A percentile compares a stretch with the other conserved stretches of the same genome.
Evolutionary conservation across 2,888 invertebrate species (phyloP).

Genomic region (Synanthedon formicaeformis): DNA sequence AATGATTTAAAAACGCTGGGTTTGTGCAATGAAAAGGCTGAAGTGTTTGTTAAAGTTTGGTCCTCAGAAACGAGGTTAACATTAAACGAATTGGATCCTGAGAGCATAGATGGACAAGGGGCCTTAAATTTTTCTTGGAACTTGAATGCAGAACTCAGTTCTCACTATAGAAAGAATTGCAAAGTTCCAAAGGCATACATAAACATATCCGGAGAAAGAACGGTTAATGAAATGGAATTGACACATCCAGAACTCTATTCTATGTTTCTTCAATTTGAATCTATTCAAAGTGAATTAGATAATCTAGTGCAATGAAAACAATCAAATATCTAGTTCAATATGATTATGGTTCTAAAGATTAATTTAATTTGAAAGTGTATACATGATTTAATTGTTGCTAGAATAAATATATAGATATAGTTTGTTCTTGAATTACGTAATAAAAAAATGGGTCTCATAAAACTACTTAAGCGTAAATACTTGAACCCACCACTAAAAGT

Average conservation of each 20-base stretch:
- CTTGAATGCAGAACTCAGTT: conserved; percentile 56
- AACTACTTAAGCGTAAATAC: too few relatives aligned
- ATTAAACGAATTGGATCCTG: conserved; percentile 36
- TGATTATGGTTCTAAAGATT: too few relatives aligned
- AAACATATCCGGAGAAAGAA: conserved; percentile 20
- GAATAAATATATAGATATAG: too few relatives aligned
- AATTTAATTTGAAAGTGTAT: too few relatives aligned
- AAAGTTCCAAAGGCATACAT: conserved; percentile 54
- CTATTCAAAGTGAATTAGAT: conserved; percentile 58
- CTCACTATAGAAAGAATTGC: conserved; percentile 46
- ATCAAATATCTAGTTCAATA: too few relatives aligned
- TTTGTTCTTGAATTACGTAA: too few relatives aligned
- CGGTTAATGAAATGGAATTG: conserved; percentile 42
- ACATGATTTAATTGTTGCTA: too few relatives aligned
- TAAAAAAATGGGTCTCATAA: too few relatives aligned
- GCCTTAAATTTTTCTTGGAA: conserved; percentile 42
- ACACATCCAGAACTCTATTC: conserved; percentile 53
- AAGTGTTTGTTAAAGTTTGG: conserved; percentile 50
- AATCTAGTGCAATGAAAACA: conserved; percentile 24
- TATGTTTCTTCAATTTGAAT: conserved; percentile 53
- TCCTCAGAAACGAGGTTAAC: conserved; percentile 45
- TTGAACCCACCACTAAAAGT: too few relatives aligned
- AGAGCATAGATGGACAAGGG: conserved; percentile 22
- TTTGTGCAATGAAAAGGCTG: conserved; percentile 39
- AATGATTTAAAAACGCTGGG: conserved; percentile 39